Percentiles rank a stretch among this genome's conserved stretches.
These are phyloP conservation scores for Philaenus spumarius DNA, from an alignment of 1,140 invertebrate species.

Conservation along the genomic window DNA sequence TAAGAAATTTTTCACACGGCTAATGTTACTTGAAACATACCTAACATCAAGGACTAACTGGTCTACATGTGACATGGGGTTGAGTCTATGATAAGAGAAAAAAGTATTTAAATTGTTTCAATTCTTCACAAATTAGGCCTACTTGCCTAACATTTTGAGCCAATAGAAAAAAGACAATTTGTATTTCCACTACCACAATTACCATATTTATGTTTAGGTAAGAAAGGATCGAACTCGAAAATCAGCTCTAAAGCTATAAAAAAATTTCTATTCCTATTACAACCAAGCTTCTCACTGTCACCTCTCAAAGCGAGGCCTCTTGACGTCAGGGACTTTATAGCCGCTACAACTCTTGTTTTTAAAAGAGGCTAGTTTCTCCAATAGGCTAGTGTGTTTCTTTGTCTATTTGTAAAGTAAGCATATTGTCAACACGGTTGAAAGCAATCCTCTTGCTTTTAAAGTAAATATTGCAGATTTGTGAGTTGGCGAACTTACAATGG, in stretches of 20 bases:
- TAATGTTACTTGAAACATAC: conserved; percentile 22
- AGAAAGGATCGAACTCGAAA: conserved; percentile 36
- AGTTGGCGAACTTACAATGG: conserved; percentile 11
- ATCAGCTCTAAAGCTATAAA: conserved; percentile 33
- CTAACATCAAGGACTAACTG: conserved; percentile 23
- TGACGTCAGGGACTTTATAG: too few species aligned
- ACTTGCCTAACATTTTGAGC: conserved; percentile 22
- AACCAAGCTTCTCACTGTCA: too few species aligned
- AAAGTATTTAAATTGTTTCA: conserved; percentile 29
- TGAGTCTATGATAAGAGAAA: conserved; percentile 27
- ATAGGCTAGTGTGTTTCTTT: conserved; percentile 16
- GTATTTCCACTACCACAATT: conserved; percentile 33
- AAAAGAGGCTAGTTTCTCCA: too few species aligned
- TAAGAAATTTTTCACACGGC: not conserved
- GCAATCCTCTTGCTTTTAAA: conserved; percentile 17
- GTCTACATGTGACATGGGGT: conserved; percentile 28
- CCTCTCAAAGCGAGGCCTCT: too few species aligned
- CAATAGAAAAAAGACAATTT: conserved; percentile 36
- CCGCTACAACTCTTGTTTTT: too few species aligned
- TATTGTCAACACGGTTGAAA: conserved; percentile 15
- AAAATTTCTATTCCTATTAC: too few species aligned
- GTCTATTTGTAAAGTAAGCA: conserved; percentile 12
- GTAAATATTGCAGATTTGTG: conserved; percentile 18
- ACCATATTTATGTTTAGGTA: conserved; percentile 35
- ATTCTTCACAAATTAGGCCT: conserved; percentile 23